Evolutionary conservation across 2,888 invertebrate genomes (phyloP), one percentile per base, ranked within the genome.

Genomic region (Watsonalla cultraria): DNA sequence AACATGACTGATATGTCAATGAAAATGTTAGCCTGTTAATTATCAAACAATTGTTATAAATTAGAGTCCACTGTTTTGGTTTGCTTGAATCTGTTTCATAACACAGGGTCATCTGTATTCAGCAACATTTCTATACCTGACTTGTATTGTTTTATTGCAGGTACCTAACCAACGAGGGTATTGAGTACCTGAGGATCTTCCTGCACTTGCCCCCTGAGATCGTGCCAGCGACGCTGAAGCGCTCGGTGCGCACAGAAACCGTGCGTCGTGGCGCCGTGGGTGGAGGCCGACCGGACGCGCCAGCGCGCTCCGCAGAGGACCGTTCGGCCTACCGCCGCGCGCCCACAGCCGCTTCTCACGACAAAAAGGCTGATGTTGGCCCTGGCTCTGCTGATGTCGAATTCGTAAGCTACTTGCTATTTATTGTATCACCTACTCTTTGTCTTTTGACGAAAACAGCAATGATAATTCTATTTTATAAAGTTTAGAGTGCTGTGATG

Each of bases 131-230:
- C 4, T 24, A 1, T 24, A 4, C 1, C 4, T 1, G 24, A 37
- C 11, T 6, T 34, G 6, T 7, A 42, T 49, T 49, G 14, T 39
- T 34, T 37, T 39, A 53, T 70, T 74, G n/a, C 65, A 93, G 93
- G 93, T 98, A 98, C 90, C 92, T 99, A 69, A 99, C 98, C 64
- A 99, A 99, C 83, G 98, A 99, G 78, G 99, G 99, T 68, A 99
- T 99, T 82, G 97, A 97, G 83, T 99, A 98, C 86, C 92, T 99
- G 65, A 93, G 99, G 65, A 96, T 96, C 78, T 99, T 96, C 90
- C 93, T 99, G 63, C 98, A 99, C 80, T 93, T 99, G 77, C 99
- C 99, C 7, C 95, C 98, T 61, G 99, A 99, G 93, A 99, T 99
- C 88, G 99, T 99, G 42, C 99, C 99, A 45, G 95, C 98, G 2